Evolutionary conservation across 30 jellyfish, hydroid and myxozoan species (phyloP), one percentile per base, ranked within the genome.

Genomic region (Mastigias papua): DNA sequence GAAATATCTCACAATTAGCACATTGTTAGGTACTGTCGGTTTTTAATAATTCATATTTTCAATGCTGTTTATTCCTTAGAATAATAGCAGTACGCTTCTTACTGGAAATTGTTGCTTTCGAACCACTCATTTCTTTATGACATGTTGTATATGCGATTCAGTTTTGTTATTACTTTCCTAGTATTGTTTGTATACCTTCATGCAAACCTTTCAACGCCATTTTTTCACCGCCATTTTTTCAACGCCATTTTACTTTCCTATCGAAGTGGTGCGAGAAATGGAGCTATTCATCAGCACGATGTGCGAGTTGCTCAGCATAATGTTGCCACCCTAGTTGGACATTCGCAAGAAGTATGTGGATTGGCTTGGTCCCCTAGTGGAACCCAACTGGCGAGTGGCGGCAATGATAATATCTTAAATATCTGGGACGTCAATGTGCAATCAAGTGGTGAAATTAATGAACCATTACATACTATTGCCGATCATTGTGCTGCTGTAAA

Each of bases 401-500:
- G 97, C 27, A 94, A 94, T 73, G 99, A 94, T 68, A 89, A 94
- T 48, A 48, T 76, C 7, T 81, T 94, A 34, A 89, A 90, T 73
- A 82, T 94, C 60, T 94, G 99, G 99, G 99, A 94, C 50, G 87
- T 80, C 22, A 62, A 87, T 21, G 5, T 93, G 11, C 90, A 81
- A 16, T 71, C 93, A 29, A 63, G 82, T 23, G 93, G 97, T 5
- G 92, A 88, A 64, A 46, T 67, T 5, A 50, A 8, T 22, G 68
- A 90, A 0, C 99, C 99, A 21, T 35, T 95, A 23, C 94, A 81
- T 63, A 73, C 97, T 0, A 58, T 95, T 16, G 67, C 91, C 21
- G 97, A 87, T 13, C 99, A 95, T 58, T 26, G 73, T 80, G 99
- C 98, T 66, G 99, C 99, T 11, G 99, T 95, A 62, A 95, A 94